These are phyloP conservation scores for Sipha flava DNA, from an alignment of 1,140 invertebrate genomes.

Conservation along the genomic window DNA sequence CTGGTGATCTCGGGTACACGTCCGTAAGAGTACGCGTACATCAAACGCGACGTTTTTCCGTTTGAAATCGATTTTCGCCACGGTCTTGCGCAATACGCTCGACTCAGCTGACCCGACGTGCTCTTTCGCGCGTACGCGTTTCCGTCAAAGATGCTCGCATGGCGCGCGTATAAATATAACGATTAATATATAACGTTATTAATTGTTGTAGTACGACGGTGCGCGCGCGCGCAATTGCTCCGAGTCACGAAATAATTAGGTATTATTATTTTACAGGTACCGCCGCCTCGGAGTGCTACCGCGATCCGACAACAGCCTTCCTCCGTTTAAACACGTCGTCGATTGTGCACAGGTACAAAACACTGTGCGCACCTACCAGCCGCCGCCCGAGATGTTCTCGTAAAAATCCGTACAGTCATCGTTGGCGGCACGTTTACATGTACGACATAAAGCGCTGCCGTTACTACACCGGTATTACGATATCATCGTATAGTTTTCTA, in stretches of 20 bases:
- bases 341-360: background rate
- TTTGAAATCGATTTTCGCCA: background rate
- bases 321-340: background rate
- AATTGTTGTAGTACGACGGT: background rate
- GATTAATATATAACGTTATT: background rate
- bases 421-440: background rate
- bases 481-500: too few species aligned
- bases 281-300: too few species aligned
- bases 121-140: too few species aligned
- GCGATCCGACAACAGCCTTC: background rate
- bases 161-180: too few species aligned
- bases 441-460: too few species aligned
- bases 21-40: too few species aligned
- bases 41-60: too few species aligned
- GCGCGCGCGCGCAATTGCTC: background rate
- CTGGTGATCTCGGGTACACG: too few species aligned
- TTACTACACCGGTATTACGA: too few species aligned
- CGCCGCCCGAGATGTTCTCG: background rate
- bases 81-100: background rate
- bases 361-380: background rate
- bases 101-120: too few species aligned
- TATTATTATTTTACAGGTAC: background rate
- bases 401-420: background rate
- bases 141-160: too few species aligned
- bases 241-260: constrained; percentile 31